Evolutionary conservation across 1,140 invertebrate species (phyloP).

Genomic region (Schmidtea mediterranea): DNA sequence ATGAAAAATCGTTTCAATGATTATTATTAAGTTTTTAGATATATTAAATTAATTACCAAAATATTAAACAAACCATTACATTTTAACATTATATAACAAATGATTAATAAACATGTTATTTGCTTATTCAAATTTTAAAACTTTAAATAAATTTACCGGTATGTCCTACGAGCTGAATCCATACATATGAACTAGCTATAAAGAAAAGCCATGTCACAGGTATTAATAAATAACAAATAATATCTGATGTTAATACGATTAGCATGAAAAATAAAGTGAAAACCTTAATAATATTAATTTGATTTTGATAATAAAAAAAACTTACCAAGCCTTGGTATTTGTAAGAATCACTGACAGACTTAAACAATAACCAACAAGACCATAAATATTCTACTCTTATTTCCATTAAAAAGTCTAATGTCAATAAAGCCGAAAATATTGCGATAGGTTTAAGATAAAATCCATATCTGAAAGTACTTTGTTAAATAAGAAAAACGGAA

Average conservation of each 20-base stretch:
- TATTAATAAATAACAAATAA: constrained; percentile 96
- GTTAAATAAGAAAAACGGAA: too few relatives aligned
- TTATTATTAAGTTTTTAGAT: too few relatives aligned
- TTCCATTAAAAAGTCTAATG: neutral
- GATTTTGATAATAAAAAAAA: neutral
- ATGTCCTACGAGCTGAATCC: constrained; percentile 95
- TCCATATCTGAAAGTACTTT: too few relatives aligned
- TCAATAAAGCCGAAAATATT: too few relatives aligned
- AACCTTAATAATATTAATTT: constrained; percentile 39
- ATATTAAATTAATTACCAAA: too few relatives aligned
- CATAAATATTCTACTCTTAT: constrained; percentile 5
- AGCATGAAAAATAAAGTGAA: constrained; percentile 94
- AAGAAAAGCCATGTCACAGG: constrained; percentile 92
- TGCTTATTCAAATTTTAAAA: too few relatives aligned
- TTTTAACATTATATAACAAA: too few relatives aligned
- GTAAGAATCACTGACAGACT: constrained; percentile 1
- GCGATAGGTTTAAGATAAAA: too few relatives aligned
- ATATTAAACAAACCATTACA: too few relatives aligned
- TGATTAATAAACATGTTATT: too few relatives aligned
- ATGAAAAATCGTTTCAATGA: too few relatives aligned
- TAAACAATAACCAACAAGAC: constrained; percentile 1
- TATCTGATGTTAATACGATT: constrained; percentile 83
- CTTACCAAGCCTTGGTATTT: neutral
- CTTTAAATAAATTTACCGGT: constrained; percentile 40
- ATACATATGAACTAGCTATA: constrained; percentile 85